phyloP scores from a whole-genome alignment of 2,113 vertebrate species.

The Amazona vittata region DNA sequence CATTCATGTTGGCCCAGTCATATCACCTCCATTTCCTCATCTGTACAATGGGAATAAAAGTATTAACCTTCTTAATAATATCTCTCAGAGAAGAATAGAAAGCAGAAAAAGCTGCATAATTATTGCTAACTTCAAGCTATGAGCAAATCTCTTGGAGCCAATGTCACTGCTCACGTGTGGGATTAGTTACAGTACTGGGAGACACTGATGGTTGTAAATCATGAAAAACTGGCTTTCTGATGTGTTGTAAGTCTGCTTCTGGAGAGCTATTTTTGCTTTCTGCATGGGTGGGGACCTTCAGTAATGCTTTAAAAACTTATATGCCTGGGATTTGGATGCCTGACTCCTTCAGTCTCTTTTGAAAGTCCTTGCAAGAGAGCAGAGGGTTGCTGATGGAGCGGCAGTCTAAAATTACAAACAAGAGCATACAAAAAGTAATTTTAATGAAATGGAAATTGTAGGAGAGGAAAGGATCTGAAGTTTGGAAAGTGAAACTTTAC shows the following conservation, averaged over 20 bases:
- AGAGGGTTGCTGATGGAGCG: background rate
- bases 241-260: background rate
- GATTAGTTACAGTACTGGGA: background rate
- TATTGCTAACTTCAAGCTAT: background rate
- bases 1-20: background rate
- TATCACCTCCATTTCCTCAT: background rate
- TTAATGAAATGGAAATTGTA: background rate
- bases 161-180: background rate
- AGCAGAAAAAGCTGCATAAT: background rate
- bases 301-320: background rate
- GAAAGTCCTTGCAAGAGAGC: background rate
- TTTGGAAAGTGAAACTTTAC: background rate
- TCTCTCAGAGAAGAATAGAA: background rate
- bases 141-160: background rate
- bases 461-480: background rate
- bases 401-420: background rate
- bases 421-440: rapidly evolving
- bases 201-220: background rate
- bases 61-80: background rate
- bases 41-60: conserved; percentile 1
- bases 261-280: conserved; percentile 6
- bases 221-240: background rate
- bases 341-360: background rate
- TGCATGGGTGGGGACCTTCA: background rate
- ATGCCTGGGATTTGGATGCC: background rate